A percentile compares a stretch with the other conserved stretches of the same genome.
phyloP scores from a whole-genome alignment of 2,797 vertebrate species.

The Adelosebastes latens region DNA sequence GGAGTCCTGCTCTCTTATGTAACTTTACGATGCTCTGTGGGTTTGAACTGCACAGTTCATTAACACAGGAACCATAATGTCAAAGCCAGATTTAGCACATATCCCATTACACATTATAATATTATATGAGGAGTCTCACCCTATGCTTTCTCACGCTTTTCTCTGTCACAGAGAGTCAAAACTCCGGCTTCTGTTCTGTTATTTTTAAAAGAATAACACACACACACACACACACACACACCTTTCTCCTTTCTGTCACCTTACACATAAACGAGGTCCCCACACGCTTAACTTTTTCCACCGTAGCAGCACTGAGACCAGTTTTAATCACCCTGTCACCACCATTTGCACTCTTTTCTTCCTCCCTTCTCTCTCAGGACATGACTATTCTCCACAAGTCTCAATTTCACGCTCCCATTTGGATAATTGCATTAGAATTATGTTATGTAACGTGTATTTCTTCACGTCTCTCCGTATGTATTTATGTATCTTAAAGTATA shows the following conservation, averaged over 20 bases:
- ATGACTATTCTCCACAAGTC: slow-evolving; percentile 24
- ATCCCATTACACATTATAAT: slow-evolving; percentile 36
- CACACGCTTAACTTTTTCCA: slow-evolving; percentile 39
- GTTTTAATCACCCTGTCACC: slow-evolving; percentile 53
- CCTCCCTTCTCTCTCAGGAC: slow-evolving; percentile 40
- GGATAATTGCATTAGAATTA: slow-evolving; percentile 55
- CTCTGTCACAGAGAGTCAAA: not conserved
- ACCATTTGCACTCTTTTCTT: slow-evolving; percentile 27
- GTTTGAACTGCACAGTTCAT: slow-evolving; percentile 35
- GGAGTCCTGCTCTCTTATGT: slow-evolving; percentile 28
- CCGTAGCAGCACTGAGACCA: slow-evolving; percentile 14
- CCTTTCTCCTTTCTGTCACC: slow-evolving; percentile 18
- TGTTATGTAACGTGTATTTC: slow-evolving; percentile 51
- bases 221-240: not conserved
- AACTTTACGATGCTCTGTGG: slow-evolving; percentile 48
- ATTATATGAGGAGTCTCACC: slow-evolving; percentile 11
- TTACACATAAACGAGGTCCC: slow-evolving; percentile 6
- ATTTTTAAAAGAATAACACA: not conserved
- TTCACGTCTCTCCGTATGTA: slow-evolving; percentile 22
- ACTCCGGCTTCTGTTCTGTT: not conserved
- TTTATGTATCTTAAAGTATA: slow-evolving; percentile 38
- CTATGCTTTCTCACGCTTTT: not conserved
- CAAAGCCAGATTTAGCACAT: slow-evolving; percentile 43
- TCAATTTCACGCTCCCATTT: slow-evolving; percentile 42
- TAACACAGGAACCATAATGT: slow-evolving; percentile 40